These are phyloP conservation scores for Nomada ruficornis DNA, from an alignment of 2,888 invertebrate genomes.

Conservation along the genomic window DNA sequence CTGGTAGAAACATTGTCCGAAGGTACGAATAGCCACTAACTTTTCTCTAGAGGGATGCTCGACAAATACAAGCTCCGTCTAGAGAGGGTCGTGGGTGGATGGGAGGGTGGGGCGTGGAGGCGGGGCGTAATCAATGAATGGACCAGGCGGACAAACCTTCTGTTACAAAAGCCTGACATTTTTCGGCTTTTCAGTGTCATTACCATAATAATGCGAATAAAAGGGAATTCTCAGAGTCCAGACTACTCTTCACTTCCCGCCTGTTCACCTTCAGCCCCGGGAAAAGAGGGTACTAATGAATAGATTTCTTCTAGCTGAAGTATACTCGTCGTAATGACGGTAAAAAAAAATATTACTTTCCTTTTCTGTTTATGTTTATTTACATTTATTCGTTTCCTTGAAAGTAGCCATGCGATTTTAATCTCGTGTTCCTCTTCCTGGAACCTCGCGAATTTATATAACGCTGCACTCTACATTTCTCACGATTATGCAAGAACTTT, in stretches of 20 bases:
- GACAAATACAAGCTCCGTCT: constrained; percentile 64
- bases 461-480: too few relatives aligned
- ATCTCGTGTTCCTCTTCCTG: not conserved
- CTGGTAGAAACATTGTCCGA: constrained; percentile 61
- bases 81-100: constrained; percentile 21
- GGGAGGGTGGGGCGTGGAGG: not conserved
- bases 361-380: not conserved
- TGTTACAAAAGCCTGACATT: constrained; percentile 81
- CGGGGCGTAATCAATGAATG: constrained; percentile 80
- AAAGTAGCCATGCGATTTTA: not conserved
- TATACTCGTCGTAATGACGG: constrained; percentile 20
- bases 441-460: too few relatives aligned
- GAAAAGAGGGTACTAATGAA: constrained; percentile 57
- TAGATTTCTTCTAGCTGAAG: constrained; percentile 58
- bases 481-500: too few relatives aligned
- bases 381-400: constrained; percentile 31
- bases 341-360: constrained; percentile 1
- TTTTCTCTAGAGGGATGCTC: constrained; percentile 61
- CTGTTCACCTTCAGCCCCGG: constrained; percentile 56
- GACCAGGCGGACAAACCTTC: constrained; percentile 81
- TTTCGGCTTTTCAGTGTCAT: constrained; percentile 83
- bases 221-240: constrained; percentile 79
- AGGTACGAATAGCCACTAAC: constrained; percentile 63
- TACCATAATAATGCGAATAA: constrained; percentile 83
- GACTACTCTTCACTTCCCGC: constrained; percentile 55